These are phyloP conservation scores for Hydroisotoma schaefferi DNA, from an alignment of 2,888 invertebrate genomes.

Conservation along the genomic window DNA sequence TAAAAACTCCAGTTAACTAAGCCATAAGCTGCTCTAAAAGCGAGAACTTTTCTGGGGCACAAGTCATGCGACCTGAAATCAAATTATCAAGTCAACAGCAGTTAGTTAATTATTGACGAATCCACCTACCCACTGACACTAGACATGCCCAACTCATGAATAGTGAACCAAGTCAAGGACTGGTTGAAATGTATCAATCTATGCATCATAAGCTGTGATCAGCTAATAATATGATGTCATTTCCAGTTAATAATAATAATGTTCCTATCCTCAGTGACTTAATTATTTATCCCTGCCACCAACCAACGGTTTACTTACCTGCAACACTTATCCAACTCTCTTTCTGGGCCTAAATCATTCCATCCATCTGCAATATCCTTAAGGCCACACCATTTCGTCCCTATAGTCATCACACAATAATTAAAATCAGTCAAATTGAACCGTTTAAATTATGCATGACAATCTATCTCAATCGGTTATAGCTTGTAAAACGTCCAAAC, in stretches of 20 bases:
- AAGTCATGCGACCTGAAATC: constrained; percentile 69
- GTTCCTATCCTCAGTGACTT: no score
- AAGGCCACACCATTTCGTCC: constrained; percentile 89
- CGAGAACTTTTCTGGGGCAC: constrained; percentile 75
- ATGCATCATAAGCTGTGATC: no score
- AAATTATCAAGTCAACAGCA: no score
- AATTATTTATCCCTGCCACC: no score
- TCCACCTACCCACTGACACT: background rate
- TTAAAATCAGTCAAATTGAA: background rate
- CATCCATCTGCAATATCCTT: constrained; percentile 81
- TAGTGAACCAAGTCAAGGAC: no score
- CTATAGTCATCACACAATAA: constrained; percentile 54
- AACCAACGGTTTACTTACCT: no score
- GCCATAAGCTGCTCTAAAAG: constrained; percentile 70
- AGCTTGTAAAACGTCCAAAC: background rate
- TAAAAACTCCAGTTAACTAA: constrained; percentile 78
- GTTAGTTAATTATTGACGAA: background rate
- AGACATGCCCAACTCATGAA: no score
- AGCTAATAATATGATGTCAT: no score
- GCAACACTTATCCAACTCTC: constrained; percentile 74
- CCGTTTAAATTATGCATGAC: background rate
- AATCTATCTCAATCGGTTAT: no score
- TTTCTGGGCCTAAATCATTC: constrained; percentile 75
- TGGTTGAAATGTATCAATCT: no score
- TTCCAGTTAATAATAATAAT: no score